Percentiles rank a stretch among this genome's conserved stretches.
These are phyloP conservation scores for Cyaniris semiargus DNA, from an alignment of 2,888 invertebrate genomes.

Conservation along the genomic window DNA sequence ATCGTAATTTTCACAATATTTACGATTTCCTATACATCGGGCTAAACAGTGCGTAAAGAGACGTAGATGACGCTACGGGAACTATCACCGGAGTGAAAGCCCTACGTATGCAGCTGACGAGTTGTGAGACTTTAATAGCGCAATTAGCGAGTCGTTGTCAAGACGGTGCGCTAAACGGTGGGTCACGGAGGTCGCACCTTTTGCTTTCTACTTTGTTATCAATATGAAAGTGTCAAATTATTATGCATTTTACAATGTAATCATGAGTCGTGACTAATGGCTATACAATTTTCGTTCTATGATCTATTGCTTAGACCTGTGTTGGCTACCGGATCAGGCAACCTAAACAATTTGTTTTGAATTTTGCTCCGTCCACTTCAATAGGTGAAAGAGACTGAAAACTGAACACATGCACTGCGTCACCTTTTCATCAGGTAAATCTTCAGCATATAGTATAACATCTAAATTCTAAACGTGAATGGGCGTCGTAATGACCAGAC, in stretches of 20 bases:
- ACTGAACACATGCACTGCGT: background rate
- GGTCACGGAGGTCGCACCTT: conserved; percentile 40
- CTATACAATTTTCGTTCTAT: background rate
- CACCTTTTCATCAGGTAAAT: background rate
- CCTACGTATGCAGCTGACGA: background rate
- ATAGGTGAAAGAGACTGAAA: too few species aligned
- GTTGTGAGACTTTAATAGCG: conserved; percentile 35
- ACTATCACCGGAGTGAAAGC: conserved; percentile 24
- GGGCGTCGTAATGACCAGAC: background rate
- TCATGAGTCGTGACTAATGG: background rate
- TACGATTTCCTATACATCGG: background rate
- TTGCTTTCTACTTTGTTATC: conserved; percentile 42
- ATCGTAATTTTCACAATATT: background rate
- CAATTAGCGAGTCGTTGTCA: conserved; percentile 40
- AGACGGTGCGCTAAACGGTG: conserved; percentile 38
- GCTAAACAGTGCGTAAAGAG: conserved; percentile 12
- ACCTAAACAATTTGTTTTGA: background rate
- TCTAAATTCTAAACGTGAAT: background rate
- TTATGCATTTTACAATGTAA: conserved; percentile 18
- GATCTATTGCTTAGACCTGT: background rate
- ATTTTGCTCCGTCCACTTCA: background rate
- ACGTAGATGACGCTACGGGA: conserved; percentile 1
- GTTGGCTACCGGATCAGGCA: background rate
- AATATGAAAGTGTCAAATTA: conserved; percentile 42
- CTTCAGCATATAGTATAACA: background rate